Evolutionary conservation across 2,888 invertebrate genomes (phyloP).

Genomic region (Dendrolimus pini): DNA sequence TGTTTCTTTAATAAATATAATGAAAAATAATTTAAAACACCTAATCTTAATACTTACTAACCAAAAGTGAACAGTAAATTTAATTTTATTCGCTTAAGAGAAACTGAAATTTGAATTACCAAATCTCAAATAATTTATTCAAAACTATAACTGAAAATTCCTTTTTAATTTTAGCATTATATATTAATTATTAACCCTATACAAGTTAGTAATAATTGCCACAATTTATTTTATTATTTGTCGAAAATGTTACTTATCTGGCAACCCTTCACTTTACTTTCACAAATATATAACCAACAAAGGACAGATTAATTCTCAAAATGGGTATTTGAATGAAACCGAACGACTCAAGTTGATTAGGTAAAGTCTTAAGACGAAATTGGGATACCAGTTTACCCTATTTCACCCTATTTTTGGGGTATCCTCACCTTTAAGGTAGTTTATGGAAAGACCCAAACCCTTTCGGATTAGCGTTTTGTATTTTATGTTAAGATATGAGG

Average conservation of each 20-base stretch:
- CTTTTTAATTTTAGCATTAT: too few species aligned
- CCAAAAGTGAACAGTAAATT: too few species aligned
- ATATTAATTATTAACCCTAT: too few species aligned
- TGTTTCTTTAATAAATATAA: too few species aligned
- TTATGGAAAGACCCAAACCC: neutral
- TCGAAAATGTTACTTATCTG: neutral
- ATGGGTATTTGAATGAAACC: conserved; percentile 14
- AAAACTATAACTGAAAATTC: too few species aligned
- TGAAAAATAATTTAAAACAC: too few species aligned
- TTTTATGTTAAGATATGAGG: neutral
- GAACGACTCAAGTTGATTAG: conserved; percentile 21
- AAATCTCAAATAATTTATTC: too few species aligned
- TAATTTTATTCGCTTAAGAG: too few species aligned
- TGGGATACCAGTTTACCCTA: neutral
- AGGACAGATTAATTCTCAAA: conserved; percentile 24
- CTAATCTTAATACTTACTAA: too few species aligned
- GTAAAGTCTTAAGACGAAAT: neutral
- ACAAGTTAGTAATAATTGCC: too few species aligned
- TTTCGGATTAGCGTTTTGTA: neutral
- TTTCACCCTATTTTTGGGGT: neutral
- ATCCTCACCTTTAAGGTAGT: neutral
- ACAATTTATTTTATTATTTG: neutral
- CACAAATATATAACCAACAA: conserved; percentile 6
- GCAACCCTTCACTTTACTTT: neutral
- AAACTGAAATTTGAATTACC: too few species aligned